Base-by-base conservation (phyloP, 2,888 invertebrate species). In the Archaeoteleia sp. region DNA sequence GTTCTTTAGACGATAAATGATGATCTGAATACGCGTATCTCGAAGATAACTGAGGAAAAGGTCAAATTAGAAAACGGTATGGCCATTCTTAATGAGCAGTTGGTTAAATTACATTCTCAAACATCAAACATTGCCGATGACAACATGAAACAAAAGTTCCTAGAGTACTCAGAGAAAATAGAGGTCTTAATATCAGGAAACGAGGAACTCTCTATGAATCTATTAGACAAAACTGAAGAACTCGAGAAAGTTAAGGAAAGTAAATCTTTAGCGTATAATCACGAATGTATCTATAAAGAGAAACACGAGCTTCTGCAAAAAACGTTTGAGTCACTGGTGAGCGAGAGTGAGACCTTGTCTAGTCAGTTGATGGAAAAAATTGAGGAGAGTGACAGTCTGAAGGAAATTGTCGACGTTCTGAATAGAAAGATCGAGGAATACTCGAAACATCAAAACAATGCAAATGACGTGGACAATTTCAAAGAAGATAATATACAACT, bases 161-260 rank as follows among this genome's bases (percentile, higher is more conserved):
- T 58, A 1, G 51, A 72, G 4, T 77, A 74, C 48, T 63, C 73
- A 43, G 58, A 63, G 17, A 74, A 72, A 32, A 76, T 82, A 2
- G 73, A 73, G 10, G 14, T 48, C 3, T 66, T 82, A 17, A 78
- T 55, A 5, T 2, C 40, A 0, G 81, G 78, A 45, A 83, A 83
- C 46, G 72, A 74, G 7, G 82, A 85, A 39, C 81, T 91, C 14
- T 90, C 91, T 0, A 87, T 86, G 29, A 87, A 89, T 78, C 72
- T 91, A 1, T 87, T 90, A 82, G 90, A 90, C 39, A 87, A 82
- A 61, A 85, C 90, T 45, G 87, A 88, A 48, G 82, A 84, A 30
- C 55, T 80, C 1, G 77, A 81, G 9, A 71, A 54, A 10, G 42
- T 78, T 0, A 80, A 78, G 37, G 74, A 78, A 32, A 75, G 73